These are phyloP conservation scores for Holotrichia oblita DNA, from an alignment of 1,140 invertebrate species.

Conservation along the genomic window DNA sequence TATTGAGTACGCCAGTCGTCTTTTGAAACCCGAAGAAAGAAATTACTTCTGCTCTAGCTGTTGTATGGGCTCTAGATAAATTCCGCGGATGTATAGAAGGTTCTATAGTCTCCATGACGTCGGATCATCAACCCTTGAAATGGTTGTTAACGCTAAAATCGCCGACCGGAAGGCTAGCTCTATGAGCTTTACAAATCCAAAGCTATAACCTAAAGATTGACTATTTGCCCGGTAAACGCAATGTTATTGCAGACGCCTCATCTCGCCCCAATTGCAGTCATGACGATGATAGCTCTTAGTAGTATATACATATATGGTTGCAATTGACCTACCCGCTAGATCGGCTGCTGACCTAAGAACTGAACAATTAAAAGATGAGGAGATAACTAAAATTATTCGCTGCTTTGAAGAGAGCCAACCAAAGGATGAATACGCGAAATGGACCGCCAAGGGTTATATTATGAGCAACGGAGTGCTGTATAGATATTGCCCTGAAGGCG, in stretches of 20 bases:
- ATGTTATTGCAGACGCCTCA: conserved; percentile 9
- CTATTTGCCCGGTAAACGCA: background rate
- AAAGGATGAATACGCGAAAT: too few species aligned
- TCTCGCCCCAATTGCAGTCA: background rate
- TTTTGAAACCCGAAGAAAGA: background rate
- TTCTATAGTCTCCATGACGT: background rate
- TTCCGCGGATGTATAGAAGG: conserved; percentile 43
- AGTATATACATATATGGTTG: background rate
- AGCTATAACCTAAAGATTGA: background rate
- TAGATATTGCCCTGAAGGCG: too few species aligned
- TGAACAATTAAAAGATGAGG: background rate
- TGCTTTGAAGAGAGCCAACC: background rate
- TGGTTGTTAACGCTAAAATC: background rate
- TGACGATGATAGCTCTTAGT: background rate
- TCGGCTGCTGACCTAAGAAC: background rate
- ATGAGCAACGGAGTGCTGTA: conserved; percentile 1
- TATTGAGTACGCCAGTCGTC: conserved; percentile 28
- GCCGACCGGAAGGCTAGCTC: background rate
- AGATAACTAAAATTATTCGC: background rate
- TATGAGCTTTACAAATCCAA: background rate
- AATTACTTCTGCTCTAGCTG: conserved; percentile 54
- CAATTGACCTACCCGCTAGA: background rate
- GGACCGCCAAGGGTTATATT: background rate
- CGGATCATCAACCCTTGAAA: background rate
- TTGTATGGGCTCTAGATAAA: conserved; percentile 59